Conservation (phyloP, 2,113 vertebrate genomes). For the Felis chaus region DNA sequence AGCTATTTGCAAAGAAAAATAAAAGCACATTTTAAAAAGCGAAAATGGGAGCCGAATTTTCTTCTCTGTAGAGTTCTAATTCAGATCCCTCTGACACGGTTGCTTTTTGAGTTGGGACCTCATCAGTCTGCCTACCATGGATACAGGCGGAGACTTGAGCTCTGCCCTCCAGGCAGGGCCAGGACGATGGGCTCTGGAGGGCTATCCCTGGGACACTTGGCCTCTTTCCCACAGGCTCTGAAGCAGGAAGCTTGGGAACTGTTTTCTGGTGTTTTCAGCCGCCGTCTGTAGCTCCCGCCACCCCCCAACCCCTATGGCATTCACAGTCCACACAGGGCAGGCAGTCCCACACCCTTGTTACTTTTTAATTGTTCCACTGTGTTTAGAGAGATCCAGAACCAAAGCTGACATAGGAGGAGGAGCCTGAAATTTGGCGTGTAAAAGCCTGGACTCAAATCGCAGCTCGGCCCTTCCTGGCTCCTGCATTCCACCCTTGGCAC, state of each 20-base stretch:
- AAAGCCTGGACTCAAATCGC: neutral
- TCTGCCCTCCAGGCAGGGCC: neutral
- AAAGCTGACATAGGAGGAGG: neutral
- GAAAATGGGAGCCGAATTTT: neutral
- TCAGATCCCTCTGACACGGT: neutral
- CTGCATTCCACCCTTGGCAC: neutral
- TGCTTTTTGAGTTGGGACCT: neutral
- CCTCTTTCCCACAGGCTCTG: neutral
- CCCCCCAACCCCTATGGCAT: neutral
- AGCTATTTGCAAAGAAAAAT: neutral
- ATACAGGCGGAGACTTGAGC: neutral
- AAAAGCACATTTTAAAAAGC: neutral
- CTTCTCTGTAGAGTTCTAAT: neutral
- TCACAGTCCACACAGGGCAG: neutral
- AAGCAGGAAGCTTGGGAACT: neutral
- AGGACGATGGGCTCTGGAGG: neutral
- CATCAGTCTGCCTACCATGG: neutral
- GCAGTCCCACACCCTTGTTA: neutral
- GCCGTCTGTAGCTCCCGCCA: rapidly evolving
- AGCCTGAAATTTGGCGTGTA: neutral
- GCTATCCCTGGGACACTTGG: too few species aligned
- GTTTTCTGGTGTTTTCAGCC: neutral
- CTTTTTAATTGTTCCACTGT: neutral
- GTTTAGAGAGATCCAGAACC: neutral
- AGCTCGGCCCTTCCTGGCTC: neutral